These are phyloP conservation scores for Drosophila emarginata DNA, from an alignment of 2,888 invertebrate genomes.

Conservation along the genomic window DNA sequence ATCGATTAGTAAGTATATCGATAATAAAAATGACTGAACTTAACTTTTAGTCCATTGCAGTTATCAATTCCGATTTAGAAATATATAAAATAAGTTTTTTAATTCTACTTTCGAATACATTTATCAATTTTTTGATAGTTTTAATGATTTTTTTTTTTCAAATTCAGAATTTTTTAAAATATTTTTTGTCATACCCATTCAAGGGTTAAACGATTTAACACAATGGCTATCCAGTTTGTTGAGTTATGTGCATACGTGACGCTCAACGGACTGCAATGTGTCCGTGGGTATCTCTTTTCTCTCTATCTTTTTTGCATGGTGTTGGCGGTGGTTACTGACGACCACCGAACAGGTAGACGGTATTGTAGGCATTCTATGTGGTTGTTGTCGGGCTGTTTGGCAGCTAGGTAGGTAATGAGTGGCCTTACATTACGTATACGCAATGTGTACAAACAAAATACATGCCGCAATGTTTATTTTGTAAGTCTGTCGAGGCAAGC, in stretches of 20 bases:
- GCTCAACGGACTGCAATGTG: conserved; percentile 28
- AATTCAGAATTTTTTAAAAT: no score
- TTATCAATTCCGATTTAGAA: no score
- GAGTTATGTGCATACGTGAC: conserved; percentile 50
- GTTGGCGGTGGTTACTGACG: conserved; percentile 23
- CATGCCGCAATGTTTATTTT: conserved; percentile 75
- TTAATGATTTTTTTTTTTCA: no score
- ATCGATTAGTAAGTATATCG: no score
- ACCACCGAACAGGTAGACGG: conserved; percentile 21
- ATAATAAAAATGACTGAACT: no score
- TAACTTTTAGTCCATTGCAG: no score
- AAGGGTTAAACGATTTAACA: conserved; percentile 58
- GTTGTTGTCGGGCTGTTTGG: neutral
- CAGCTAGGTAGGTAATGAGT: conserved; percentile 60
- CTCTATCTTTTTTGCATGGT: conserved; percentile 13
- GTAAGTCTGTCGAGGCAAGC: conserved; percentile 69
- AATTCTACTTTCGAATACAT: no score
- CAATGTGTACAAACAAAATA: conserved; percentile 71
- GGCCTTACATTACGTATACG: conserved; percentile 70
- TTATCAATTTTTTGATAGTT: no score
- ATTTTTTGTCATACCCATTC: neutral
- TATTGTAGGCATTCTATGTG: neutral
- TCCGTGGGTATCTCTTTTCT: conserved; percentile 23
- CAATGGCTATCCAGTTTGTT: conserved; percentile 54
- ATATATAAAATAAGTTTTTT: no score